Evolutionary conservation across 2,797 vertebrate species (phyloP).

Genomic region (Nannoperca obscura): DNA sequence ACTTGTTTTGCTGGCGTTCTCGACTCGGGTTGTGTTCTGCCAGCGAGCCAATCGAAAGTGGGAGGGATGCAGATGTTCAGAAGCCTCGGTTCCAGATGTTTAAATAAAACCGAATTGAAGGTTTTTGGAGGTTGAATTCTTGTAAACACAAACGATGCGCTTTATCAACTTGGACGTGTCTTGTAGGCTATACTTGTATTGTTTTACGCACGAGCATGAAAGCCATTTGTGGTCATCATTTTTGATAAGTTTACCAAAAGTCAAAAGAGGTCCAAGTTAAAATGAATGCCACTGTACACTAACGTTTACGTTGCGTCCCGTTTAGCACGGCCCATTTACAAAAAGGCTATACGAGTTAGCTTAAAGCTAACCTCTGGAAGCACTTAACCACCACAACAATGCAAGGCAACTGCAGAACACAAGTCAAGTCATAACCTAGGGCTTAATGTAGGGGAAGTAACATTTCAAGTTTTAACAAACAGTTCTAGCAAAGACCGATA

Average conservation of each 20-base stretch:
- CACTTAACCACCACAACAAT: slow-evolving; percentile 15
- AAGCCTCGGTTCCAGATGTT: slow-evolving; percentile 84
- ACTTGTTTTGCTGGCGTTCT: slow-evolving; percentile 85
- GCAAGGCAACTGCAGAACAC: neutral
- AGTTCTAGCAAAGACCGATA: neutral
- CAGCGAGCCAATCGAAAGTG: slow-evolving; percentile 83
- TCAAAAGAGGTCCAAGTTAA: neutral
- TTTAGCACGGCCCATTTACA: neutral
- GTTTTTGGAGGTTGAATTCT: slow-evolving; percentile 56
- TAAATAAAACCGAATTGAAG: too few species aligned
- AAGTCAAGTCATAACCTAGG: neutral
- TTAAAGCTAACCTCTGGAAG: neutral
- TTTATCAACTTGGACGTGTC: slow-evolving; percentile 37
- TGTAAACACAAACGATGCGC: slow-evolving; percentile 40
- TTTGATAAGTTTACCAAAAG: neutral
- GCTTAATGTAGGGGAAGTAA: too few species aligned
- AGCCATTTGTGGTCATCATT: neutral
- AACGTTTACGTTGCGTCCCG: neutral
- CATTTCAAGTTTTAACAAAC: neutral
- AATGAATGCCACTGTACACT: neutral
- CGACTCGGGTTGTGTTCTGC: slow-evolving; percentile 73
- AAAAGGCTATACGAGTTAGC: neutral
- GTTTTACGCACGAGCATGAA: neutral
- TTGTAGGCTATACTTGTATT: neutral
- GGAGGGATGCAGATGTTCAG: slow-evolving; percentile 85